Conservation (phyloP, 30 jellyfish, hydroid and myxozoan genomes). For the Hydra vulgaris region DNA sequence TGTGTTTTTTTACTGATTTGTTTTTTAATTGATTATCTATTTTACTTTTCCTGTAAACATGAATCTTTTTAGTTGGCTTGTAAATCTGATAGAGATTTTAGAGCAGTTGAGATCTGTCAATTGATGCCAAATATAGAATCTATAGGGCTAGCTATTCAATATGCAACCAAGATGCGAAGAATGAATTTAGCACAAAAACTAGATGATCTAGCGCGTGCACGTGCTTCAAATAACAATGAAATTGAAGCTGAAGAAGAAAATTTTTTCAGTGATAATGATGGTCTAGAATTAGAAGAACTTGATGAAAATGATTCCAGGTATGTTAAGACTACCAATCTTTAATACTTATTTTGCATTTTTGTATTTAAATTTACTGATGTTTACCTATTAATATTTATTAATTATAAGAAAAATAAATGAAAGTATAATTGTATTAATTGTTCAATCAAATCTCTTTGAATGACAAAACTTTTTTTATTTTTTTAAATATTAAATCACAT, state of each 20-base stretch:
- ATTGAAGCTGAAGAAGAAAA: constrained; percentile 32
- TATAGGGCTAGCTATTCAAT: constrained; percentile 76
- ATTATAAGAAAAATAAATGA: too few species aligned
- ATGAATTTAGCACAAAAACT: constrained; percentile 61
- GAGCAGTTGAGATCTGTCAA: constrained; percentile 83
- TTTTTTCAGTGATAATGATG: neutral
- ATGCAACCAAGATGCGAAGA: constrained; percentile 69
- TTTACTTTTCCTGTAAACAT: too few species aligned
- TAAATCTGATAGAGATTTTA: constrained; percentile 86
- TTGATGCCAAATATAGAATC: constrained; percentile 69
- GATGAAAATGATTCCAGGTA: neutral
- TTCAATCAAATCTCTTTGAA: too few species aligned
- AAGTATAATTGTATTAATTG: too few species aligned
- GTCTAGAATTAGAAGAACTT: neutral
- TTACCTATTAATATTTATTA: too few species aligned
- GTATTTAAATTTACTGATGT: too few species aligned
- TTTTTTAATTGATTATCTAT: too few species aligned
- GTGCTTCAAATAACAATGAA: constrained; percentile 27
- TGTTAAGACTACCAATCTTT: neutral
- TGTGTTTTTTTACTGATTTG: too few species aligned
- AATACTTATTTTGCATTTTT: too few species aligned
- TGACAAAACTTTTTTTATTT: too few species aligned
- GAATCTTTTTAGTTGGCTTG: constrained; percentile 61
- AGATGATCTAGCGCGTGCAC: constrained; percentile 56
- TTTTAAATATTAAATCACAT: too few species aligned